Evolutionary conservation across 37 sponge, comb jelly and placozoan genomes (phyloP).

Genomic region (Spongilla lacustris): DNA sequence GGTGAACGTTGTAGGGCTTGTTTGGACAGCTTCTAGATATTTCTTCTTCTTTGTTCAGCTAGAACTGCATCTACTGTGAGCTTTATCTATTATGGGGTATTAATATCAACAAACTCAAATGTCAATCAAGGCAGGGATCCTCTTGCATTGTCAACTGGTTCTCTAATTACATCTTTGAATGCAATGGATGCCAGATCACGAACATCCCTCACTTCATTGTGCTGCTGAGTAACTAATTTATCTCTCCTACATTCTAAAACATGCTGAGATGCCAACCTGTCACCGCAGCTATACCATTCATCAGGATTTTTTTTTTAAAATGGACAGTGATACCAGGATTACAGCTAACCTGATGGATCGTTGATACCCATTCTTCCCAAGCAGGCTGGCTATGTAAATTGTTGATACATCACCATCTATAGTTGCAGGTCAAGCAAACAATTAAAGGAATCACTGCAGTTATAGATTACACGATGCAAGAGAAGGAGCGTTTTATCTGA

Average conservation of each 20-base stretch:
- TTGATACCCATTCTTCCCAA: not conserved
- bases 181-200: slow-evolving; percentile 41
- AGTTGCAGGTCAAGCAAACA: not conserved
- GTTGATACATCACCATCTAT: not conserved
- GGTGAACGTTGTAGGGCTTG: slow-evolving; percentile 28
- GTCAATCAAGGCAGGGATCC: slow-evolving; percentile 44
- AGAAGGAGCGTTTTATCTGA: no score
- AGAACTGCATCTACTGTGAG: slow-evolving; percentile 8
- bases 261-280: not conserved
- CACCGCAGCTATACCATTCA: slow-evolving; percentile 36
- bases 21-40: slow-evolving; percentile 16
- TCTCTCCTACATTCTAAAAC: slow-evolving; percentile 43
- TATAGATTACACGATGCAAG: slow-evolving; percentile 24
- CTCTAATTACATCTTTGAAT: slow-evolving; percentile 25
- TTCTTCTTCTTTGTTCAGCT: slow-evolving; percentile 27
- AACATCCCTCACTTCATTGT: slow-evolving; percentile 57
- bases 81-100: slow-evolving; percentile 4
- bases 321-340: slow-evolving; percentile 18
- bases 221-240: slow-evolving; percentile 22
- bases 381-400: not conserved
- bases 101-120: slow-evolving; percentile 54
- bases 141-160: slow-evolving; percentile 24
- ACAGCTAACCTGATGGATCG: slow-evolving; percentile 16
- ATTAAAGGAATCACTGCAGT: slow-evolving; percentile 10
- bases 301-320: not conserved